Evolutionary conservation across 2,888 invertebrate genomes (phyloP), one percentile per base, ranked within the genome.

Genomic region (Heliconius sara): DNA sequence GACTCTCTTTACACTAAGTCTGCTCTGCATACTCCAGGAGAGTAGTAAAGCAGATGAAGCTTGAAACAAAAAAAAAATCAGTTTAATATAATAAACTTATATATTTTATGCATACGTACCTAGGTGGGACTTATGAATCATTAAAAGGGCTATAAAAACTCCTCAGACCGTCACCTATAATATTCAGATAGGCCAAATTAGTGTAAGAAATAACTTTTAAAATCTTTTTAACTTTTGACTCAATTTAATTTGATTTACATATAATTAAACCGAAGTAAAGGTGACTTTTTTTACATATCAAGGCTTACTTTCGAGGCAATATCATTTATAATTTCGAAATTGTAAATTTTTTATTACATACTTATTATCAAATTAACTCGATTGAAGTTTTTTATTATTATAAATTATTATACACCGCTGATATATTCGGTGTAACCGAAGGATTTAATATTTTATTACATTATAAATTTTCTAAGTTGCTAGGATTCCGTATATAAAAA

Each of bases 261-360:
- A 25, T 39, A 39, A 67, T 34, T 34, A 34, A 4, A 39, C n/a
- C 4, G 39, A 39, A n/a, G 39, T 68, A 5, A 68, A 68, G 39
- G 67, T 68, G 67, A 68, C 67, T 67, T 67, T 67, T 39, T n/a
- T 34, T 68, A 12, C 1, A 5, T 12, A 39, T 68, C 39, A 68
- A 68, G 67, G 67, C 34, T 39, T 39, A 22, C 3, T 39, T 68
- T 68, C 67, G 39, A 68, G 67, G 39, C 39, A 68, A 68, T 68
- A 52, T 68, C 39, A 12, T n/a, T 68, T 68, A 39, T 39, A 22
- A 67, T 67, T 67, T 34, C 3, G 30, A 34, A 67, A 39, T 39
- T n/a, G 1, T 16, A 43, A 70, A n/a, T 60, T 10, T 60, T 60
- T 60, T 1, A n/a, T 60, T 60, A n/a, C 60, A 10, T 60, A 60